These are phyloP conservation scores for Cuculus canorus DNA, from an alignment of 2,797 vertebrate genomes.

Conservation along the genomic window DNA sequence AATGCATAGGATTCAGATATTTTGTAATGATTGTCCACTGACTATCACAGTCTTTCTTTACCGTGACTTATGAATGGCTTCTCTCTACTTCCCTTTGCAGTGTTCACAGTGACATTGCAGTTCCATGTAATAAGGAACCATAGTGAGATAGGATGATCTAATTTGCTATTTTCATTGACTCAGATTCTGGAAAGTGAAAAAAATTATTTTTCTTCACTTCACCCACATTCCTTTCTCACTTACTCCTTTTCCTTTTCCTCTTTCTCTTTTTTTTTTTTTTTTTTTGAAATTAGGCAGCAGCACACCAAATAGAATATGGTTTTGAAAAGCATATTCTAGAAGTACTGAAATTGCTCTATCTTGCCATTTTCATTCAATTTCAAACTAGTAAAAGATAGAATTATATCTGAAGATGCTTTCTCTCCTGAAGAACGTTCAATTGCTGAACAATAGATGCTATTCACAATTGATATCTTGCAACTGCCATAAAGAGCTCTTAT, in stretches of 20 bases:
- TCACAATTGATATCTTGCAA: not conserved
- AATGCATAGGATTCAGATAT: not conserved
- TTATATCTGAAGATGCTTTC: conserved; percentile 28
- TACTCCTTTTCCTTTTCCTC: not conserved
- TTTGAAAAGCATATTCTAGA: conserved; percentile 40
- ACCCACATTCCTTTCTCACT: not conserved
- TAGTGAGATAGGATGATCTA: not conserved
- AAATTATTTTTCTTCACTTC: conserved; percentile 25
- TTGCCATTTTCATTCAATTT: conserved; percentile 58
- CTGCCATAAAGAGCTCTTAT: not conserved
- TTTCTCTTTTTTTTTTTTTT: not conserved
- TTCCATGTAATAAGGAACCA: not conserved
- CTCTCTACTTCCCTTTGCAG: not conserved
- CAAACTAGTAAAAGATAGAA: not conserved
- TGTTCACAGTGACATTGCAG: not conserved
- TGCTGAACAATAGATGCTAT: conserved; percentile 20
- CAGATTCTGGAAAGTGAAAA: conserved; percentile 13
- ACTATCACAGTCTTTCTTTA: not conserved
- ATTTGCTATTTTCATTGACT: conserved; percentile 29
- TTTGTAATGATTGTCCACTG: not conserved
- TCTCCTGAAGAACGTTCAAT: not conserved
- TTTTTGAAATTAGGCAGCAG: not conserved
- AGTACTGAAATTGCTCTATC: conserved; percentile 49
- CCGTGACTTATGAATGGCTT: not conserved
- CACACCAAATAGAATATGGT: conserved; percentile 2